Evolutionary conservation across 1,140 invertebrate species (phyloP), one percentile per base, ranked within the genome.

Genomic region (Aphaenogaster rudis): DNA sequence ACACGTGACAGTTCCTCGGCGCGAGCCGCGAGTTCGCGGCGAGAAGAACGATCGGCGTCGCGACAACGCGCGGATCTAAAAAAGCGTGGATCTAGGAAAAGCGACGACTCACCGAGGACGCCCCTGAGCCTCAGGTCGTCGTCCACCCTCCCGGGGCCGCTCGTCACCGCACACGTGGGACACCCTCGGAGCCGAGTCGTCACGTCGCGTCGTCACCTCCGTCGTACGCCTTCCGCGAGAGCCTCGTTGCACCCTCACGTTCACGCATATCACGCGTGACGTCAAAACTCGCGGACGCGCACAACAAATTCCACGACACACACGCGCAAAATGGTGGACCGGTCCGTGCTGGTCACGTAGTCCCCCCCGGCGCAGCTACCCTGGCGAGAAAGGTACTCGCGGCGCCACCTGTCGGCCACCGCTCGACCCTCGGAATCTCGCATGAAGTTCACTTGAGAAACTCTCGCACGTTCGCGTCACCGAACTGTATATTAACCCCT

Each of bases 261-360:
- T 45, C 50, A 72, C 50, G 39, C 79, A 72, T 57, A 72, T 81
- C 66, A 81, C 33, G n/a, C 61, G 77, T 52, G n/a, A n/a, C 42
- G 17, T 45, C 13, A 33, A 81, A 80, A 67, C 4, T 21, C 48
- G 39, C 50, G 36, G 13, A 54, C 39, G 17, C 66, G 50, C 66
- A 36, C 42, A 36, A 79, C 42, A 50, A 42, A 57, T n/a, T 45
- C 17, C 21, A 6, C 21, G 66, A 39, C 45, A 42, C 17, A 66
- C 17, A 67, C 15, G 33, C 79, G 21, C 39, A 81, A 81, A 36
- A 81, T 57, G 50, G 79, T 15, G 77, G 61, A 66, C 17, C 59
- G 77, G 61, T 50, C 17, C 59, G 21, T 0, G 15, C 2, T 7
- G 33, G 7, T 80, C 77, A 64, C 42, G 59, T 64, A 33, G 54